phyloP scores from a whole-genome alignment of 2,113 vertebrate species.

The Emydocephalus ijimae region DNA sequence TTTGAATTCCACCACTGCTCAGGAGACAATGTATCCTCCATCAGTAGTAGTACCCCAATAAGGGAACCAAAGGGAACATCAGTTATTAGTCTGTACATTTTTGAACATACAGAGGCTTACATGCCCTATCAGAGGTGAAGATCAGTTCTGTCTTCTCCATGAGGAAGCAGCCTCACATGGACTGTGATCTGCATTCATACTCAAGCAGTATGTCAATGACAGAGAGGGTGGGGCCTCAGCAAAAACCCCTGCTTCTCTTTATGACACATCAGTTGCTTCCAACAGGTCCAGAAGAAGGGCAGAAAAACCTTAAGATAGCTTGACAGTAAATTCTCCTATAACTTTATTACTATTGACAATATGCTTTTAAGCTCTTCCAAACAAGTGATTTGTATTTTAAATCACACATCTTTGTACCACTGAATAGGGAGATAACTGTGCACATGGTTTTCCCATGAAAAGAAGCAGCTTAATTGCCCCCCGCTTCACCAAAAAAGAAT shows the following conservation, averaged over 20 bases:
- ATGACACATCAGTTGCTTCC: not conserved
- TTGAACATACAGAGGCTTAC: not conserved
- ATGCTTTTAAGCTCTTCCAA: not conserved
- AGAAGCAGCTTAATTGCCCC: not conserved
- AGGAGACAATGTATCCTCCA: not conserved
- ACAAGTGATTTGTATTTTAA: not conserved
- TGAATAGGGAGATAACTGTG: not conserved
- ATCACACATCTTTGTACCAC: not conserved
- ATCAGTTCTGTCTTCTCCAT: not conserved
- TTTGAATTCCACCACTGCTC: not conserved
- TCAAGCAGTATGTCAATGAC: not conserved
- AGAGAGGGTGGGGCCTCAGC: not conserved
- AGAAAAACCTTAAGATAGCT: not conserved
- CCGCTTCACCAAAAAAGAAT: not conserved
- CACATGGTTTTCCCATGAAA: rapidly evolving
- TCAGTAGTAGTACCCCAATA: not conserved
- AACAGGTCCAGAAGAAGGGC: not conserved
- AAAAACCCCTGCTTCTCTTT: not conserved
- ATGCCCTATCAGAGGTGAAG: not conserved
- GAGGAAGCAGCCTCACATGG: not conserved
- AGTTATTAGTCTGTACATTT: not conserved
- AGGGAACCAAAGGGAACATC: not conserved
- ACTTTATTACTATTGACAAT: not conserved
- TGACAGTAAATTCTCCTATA: not conserved
- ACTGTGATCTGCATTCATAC: not conserved